These are phyloP conservation scores for Ciconia stormi DNA, from an alignment of 2,113 vertebrate genomes.

Conservation along the genomic window DNA sequence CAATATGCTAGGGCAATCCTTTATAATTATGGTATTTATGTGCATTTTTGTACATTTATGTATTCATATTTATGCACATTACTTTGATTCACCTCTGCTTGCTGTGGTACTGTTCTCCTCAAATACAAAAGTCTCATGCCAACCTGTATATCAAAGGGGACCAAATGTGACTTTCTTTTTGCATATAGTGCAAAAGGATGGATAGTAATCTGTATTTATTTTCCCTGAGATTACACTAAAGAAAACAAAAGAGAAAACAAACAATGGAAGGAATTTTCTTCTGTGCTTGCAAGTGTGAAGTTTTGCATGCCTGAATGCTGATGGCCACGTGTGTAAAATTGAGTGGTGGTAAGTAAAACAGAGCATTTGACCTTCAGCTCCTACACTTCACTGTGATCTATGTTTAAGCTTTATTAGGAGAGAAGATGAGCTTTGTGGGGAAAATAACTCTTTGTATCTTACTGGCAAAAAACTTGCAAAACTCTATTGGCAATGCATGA, in stretches of 20 bases:
- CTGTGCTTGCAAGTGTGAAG: background rate
- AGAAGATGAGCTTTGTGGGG: background rate
- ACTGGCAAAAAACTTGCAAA: background rate
- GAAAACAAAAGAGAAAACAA: background rate
- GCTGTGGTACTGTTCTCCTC: background rate
- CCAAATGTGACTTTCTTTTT: background rate
- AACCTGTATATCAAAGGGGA: background rate
- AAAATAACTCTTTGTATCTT: background rate
- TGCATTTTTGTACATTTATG: background rate
- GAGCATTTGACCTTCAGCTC: background rate
- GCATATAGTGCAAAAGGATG: background rate
- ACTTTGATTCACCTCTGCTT: background rate
- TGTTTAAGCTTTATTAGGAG: background rate
- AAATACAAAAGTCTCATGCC: background rate
- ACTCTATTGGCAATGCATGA: background rate
- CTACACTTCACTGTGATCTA: background rate
- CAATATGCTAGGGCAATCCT: background rate
- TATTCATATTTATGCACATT: background rate
- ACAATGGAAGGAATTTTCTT: background rate
- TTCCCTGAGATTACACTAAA: background rate
- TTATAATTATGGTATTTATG: background rate
- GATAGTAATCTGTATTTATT: background rate
- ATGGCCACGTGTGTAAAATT: background rate
- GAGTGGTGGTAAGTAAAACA: background rate
- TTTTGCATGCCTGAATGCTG: background rate